phyloP scores from a whole-genome alignment of 2,113 vertebrate genomes.

The Edolisoma coerulescens region DNA sequence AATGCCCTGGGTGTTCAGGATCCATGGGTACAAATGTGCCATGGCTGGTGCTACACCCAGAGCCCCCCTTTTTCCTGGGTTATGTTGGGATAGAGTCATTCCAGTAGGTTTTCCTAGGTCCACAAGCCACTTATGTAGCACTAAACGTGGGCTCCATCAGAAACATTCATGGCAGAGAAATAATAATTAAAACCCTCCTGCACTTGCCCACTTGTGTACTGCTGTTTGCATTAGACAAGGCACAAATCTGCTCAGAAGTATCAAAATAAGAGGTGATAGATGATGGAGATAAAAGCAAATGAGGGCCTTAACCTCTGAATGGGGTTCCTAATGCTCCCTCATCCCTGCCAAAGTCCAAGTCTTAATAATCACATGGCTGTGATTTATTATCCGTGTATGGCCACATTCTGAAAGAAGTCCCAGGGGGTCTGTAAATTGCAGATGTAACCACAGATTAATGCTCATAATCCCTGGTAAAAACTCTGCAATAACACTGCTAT shows the following conservation, averaged over 20 bases:
- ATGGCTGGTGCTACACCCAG: background rate
- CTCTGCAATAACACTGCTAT: constrained; percentile 30
- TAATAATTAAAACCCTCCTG: fast-evolving
- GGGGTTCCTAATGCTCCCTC: background rate
- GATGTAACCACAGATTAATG: constrained; percentile 49
- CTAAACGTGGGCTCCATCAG: background rate
- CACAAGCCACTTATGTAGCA: background rate
- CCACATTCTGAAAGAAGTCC: background rate
- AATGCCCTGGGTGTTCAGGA: background rate
- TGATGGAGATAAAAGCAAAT: background rate
- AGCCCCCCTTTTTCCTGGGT: background rate
- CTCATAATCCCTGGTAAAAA: constrained; percentile 47
- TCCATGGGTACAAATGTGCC: fast-evolving
- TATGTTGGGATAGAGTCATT: background rate
- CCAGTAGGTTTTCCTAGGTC: background rate
- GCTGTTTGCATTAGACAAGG: background rate
- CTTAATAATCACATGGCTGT: background rate
- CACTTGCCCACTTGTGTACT: background rate
- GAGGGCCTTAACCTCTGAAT: background rate
- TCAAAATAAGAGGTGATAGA: background rate
- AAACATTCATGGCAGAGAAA: background rate
- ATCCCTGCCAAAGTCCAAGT: background rate
- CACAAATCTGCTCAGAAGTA: background rate
- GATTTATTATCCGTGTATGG: background rate
- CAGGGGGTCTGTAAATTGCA: constrained; percentile 12